A percentile compares a stretch with the other conserved stretches of the same genome.
phyloP scores from a whole-genome alignment of 2,888 invertebrate genomes.

The Trilocha varians region DNA sequence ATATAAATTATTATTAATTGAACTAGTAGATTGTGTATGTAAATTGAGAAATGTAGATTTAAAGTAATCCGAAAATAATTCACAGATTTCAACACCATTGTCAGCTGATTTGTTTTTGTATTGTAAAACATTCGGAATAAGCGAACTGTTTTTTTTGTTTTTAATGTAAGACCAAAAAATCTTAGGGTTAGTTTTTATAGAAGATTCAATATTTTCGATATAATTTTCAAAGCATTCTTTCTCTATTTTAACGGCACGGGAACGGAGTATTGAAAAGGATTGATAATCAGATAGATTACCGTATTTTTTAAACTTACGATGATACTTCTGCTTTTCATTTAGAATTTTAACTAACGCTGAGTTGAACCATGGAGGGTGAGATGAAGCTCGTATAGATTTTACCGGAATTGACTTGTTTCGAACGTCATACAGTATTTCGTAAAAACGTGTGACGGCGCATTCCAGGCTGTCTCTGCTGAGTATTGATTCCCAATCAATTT shows the following conservation, averaged over 20 bases:
- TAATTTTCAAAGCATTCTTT: background rate
- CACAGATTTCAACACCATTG: background rate
- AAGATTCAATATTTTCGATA: background rate
- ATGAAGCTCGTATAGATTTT: too few species aligned
- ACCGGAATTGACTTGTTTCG: too few species aligned
- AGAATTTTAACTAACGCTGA: background rate
- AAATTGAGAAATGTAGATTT: background rate
- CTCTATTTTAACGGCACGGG: background rate
- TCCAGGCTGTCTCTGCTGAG: too few species aligned
- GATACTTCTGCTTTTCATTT: slow-evolving; percentile 1
- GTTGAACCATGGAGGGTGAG: background rate
- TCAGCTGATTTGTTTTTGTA: background rate
- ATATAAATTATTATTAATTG: too few species aligned
- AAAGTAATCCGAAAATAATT: background rate
- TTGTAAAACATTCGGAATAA: background rate
- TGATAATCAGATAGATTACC: background rate
- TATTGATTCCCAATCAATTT: too few species aligned
- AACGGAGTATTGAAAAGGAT: background rate
- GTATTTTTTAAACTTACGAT: background rate
- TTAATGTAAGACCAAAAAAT: background rate
- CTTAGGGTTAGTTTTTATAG: background rate
- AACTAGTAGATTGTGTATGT: too few species aligned
- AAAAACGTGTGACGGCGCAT: too few species aligned
- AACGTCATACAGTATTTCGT: too few species aligned
- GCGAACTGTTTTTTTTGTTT: background rate